phyloP scores from a whole-genome alignment of 2,888 invertebrate genomes.

The Gisinianus flammeolus region DNA sequence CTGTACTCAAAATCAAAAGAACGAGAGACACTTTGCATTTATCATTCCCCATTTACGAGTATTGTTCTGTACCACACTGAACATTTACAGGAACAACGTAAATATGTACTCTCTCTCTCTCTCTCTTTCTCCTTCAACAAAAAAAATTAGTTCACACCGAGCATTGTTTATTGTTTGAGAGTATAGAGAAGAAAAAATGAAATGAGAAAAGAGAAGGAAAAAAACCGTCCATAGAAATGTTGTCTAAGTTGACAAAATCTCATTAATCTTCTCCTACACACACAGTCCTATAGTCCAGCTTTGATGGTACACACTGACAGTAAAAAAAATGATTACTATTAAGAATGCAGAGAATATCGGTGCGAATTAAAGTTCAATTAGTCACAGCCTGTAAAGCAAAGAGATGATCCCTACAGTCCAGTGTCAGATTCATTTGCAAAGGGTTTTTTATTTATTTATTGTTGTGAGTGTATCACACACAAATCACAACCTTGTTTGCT shows the following conservation, averaged over 20 bases:
- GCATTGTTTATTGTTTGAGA: too few species aligned
- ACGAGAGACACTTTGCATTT: too few species aligned
- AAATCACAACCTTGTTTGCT: background rate
- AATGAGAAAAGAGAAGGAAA: background rate
- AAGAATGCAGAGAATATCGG: background rate
- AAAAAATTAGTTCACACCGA: too few species aligned
- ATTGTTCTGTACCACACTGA: too few species aligned
- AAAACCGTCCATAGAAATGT: too few species aligned
- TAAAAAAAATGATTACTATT: background rate
- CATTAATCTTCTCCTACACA: background rate
- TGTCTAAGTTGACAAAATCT: background rate
- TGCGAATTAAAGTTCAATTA: conserved; percentile 18
- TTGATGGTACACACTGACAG: background rate
- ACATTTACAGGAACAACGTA: too few species aligned
- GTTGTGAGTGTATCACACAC: conserved; percentile 1
- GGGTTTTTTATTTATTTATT: too few species aligned
- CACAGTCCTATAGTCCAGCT: background rate
- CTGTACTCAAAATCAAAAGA: too few species aligned
- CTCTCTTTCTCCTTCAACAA: too few species aligned
- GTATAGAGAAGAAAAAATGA: too few species aligned
- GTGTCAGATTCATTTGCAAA: background rate
- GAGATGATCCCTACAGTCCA: conserved; percentile 6
- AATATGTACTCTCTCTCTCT: too few species aligned
- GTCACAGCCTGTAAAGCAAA: conserved; percentile 16
- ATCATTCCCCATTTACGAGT: too few species aligned